These are phyloP conservation scores for Plagodis dolabraria DNA, from an alignment of 2,888 invertebrate species.

Conservation along the genomic window DNA sequence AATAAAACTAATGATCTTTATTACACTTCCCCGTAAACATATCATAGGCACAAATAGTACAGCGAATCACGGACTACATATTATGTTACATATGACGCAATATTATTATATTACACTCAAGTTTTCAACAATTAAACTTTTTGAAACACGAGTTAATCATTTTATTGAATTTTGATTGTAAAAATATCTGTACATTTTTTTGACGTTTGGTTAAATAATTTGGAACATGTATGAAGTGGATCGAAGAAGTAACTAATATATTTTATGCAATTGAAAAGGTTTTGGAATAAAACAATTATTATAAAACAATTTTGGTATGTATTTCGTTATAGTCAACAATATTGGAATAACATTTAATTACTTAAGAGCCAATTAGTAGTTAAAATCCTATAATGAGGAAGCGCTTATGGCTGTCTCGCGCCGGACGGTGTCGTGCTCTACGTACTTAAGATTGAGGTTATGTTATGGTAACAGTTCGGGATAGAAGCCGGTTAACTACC, in stretches of 20 bases:
- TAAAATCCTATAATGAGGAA: conserved; percentile 50
- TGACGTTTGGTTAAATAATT: too few species aligned
- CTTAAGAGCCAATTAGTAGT: conserved; percentile 65
- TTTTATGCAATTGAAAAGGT: conserved; percentile 39
- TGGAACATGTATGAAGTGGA: too few species aligned
- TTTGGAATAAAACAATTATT: conserved; percentile 74
- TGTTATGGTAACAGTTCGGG: conserved; percentile 80
- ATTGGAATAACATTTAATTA: conserved; percentile 41
- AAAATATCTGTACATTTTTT: too few species aligned
- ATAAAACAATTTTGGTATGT: conserved; percentile 60
- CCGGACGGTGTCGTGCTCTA: conserved; percentile 72
- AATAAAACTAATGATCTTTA: conserved; percentile 54
- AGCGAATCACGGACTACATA: not conserved
- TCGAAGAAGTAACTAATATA: too few species aligned
- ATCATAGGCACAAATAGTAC: conserved; percentile 22
- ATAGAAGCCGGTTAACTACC: conserved; percentile 66
- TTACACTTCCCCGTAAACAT: conserved; percentile 44
- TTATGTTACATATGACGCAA: conserved; percentile 1
- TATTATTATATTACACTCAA: not conserved
- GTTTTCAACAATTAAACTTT: conserved; percentile 2
- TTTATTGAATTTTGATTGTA: too few species aligned
- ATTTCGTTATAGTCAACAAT: conserved; percentile 64
- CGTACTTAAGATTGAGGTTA: conserved; percentile 79
- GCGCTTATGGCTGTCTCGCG: conserved; percentile 54
- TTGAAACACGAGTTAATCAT: not conserved